Conservation (phyloP, 2,888 invertebrate genomes). For the Lasioglossum oenotherae region DNA sequence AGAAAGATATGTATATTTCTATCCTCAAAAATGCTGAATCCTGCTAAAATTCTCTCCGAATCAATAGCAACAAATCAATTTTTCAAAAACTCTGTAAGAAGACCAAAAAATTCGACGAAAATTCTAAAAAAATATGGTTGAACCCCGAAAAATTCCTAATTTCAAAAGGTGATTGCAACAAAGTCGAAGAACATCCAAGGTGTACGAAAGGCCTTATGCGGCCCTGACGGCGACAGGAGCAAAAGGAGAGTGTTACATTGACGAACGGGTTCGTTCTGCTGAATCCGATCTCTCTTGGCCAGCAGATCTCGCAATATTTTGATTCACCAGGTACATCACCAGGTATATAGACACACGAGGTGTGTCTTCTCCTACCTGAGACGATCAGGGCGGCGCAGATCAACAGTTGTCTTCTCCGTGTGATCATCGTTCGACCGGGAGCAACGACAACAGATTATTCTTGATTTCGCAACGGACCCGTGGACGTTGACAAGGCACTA, state of each 20-base stretch:
- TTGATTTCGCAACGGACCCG: neutral
- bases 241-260: slow-evolving; percentile 2
- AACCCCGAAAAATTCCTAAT: neutral
- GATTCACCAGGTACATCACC: neutral
- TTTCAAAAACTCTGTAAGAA: neutral
- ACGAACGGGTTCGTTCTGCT: slow-evolving; percentile 9
- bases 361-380: slow-evolving; percentile 61
- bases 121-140: neutral
- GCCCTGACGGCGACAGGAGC: neutral
- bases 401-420: slow-evolving; percentile 55
- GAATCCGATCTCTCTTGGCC: slow-evolving; percentile 14
- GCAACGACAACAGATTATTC: neutral
- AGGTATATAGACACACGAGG: slow-evolving; percentile 3
- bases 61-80: neutral
- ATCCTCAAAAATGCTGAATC: no score
- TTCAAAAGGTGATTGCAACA: neutral
- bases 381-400: slow-evolving; percentile 63
- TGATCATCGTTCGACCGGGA: slow-evolving; percentile 62
- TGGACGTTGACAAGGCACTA: slow-evolving; percentile 33
- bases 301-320: neutral
- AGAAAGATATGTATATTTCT: no score
- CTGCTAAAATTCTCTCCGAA: neutral
- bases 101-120: neutral
- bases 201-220: neutral
- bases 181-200: neutral